Evolutionary conservation across 2,113 vertebrate species (phyloP), one percentile per base, ranked within the genome.

Genomic region (Macheiramphus alcinus): DNA sequence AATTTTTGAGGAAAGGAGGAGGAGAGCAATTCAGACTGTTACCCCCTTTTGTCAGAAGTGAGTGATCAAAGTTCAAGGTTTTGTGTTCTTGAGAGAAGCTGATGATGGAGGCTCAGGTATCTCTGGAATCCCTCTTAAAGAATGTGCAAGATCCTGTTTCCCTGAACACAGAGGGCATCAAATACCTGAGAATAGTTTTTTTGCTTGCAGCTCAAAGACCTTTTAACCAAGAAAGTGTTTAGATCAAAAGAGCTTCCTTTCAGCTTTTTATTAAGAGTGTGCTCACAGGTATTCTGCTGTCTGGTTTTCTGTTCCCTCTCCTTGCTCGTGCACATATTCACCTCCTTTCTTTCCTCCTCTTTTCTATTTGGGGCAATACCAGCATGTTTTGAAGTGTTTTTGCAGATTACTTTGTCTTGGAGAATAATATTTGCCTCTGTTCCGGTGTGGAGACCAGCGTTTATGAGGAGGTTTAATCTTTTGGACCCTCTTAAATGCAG

Each of bases 71-170:
- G 95, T 93, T 94, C 76, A 96, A 70, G 88, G 85, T 71, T 94
- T 80, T 95, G 71, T 91, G 67, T 86, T 96, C 85, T 66, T 80
- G 61, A 94, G 65, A 91, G 76, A 87, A 48, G 80, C 62, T 89
- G 79, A 61, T 90, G 97, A 80, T 92, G 85, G 79, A 95, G 86
- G 71, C 71, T 94, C 78, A 76, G 87, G 92, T 95, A 97, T 97
- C 92, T 94, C 92, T 96, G 96, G 95, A 97, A 97, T 96, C 85
- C 66, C 48, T 90, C 81, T 91, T 94, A 88, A 96, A 94, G 96
- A 97, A 97, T 97, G 96, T 84, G 92, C 95, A 96, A 96, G 78
- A 96, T 96, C 94, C 95, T 96, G 95, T 97, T 97, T 93, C 78
- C 58, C 85, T 90, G 84, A 95, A 72, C 74, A 89, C 68, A 25